A percentile compares a stretch with the other conserved stretches of the same genome.
Evolutionary conservation across 2,888 invertebrate genomes (phyloP).

Genomic region (Dryococelus australis): DNA sequence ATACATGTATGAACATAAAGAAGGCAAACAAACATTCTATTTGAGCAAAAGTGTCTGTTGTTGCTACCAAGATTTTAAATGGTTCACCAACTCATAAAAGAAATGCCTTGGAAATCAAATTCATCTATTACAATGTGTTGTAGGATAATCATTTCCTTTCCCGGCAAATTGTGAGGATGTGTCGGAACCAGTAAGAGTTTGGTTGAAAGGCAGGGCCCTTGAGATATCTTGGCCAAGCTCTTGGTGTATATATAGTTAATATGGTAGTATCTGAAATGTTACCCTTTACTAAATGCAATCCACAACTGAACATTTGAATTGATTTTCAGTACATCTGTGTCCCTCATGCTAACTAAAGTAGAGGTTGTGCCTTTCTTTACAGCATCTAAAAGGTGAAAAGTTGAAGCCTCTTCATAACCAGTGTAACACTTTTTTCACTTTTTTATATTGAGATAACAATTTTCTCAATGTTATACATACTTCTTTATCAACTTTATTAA

Average conservation of each 20-base stretch:
- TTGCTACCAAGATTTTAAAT: not conserved
- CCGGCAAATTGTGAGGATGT: not conserved
- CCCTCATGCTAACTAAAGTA: not conserved
- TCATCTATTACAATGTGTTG: not conserved
- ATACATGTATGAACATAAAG: not conserved
- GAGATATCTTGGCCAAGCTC: not conserved
- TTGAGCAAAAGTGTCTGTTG: slow-evolving; percentile 16
- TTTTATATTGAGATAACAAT: not conserved
- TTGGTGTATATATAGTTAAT: slow-evolving; percentile 11
- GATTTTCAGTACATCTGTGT: slow-evolving; percentile 6
- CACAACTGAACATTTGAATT: not conserved
- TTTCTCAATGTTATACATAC: not conserved
- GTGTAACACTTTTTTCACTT: too few species aligned
- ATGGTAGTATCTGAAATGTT: not conserved
- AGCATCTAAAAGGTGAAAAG: not conserved
- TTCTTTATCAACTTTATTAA: not conserved
- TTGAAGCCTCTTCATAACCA: not conserved
- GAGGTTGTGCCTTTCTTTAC: not conserved
- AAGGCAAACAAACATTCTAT: slow-evolving; percentile 12
- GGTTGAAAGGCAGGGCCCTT: not conserved
- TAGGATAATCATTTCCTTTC: not conserved
- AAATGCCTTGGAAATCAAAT: not conserved
- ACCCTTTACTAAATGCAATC: not conserved
- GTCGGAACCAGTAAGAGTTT: not conserved
- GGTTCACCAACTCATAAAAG: not conserved